Base-by-base conservation (phyloP, 2,113 vertebrate species). In the Phrynosoma platyrhinos region DNA sequence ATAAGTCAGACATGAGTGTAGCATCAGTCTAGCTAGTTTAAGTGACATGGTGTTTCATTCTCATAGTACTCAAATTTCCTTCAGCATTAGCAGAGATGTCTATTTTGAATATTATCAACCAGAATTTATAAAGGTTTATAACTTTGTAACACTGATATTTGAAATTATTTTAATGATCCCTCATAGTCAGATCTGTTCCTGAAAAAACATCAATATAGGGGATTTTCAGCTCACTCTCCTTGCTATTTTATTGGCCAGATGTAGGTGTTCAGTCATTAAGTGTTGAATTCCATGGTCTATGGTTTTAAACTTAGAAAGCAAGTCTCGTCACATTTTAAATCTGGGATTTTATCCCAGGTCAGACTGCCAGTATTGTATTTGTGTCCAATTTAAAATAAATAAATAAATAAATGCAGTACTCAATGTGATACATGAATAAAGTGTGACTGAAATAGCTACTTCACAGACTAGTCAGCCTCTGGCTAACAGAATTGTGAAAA, bases 381-480 rank as follows among this genome's bases (percentile, higher is more conserved):
- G 76, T 18, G 68, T 52, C 58, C 9, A 58, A 86, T 53, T 78
- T 68, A 80, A 80, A 80, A 53, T 40, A 58, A 55, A 53, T 13
- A 62, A 74, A 76, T 47, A 12, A 40, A 53, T 52, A 78, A 68
- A 78, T 32, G 64, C 75, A 79, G 52, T 86, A 21, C 58, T 77
- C 52, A 12, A 32, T 68, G 55, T 66, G 74, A 66, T 85, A 78
- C 66, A 85, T 78, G 58, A 68, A 85, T 76, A 85, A 78, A n/a
- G 78, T 85, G 32, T 85, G 74, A 47, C 74, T 85, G 55, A 85
- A 77, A 40, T 66, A 68, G 9, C 18, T 85, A 66, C 47, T 85
- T 85, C 52, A 76, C 72, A 85, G 53, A 76, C 58, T 77, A 64
- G 18, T n/a, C 40, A 66, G 74, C 74, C 74, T 85, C 40, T 66